phyloP scores from a whole-genome alignment of 2,888 invertebrate genomes.

The Erannis defoliaria region DNA sequence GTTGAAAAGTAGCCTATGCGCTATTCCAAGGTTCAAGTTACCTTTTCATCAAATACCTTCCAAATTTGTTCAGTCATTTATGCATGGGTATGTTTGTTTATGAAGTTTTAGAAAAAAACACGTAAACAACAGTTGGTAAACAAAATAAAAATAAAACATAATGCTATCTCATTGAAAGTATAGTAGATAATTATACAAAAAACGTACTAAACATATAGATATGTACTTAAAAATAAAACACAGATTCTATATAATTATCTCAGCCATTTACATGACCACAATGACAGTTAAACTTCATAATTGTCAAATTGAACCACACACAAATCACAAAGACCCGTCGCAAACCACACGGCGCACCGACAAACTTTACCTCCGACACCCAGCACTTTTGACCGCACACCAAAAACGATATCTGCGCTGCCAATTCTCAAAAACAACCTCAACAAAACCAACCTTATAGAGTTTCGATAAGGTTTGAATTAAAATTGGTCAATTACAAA shows the following conservation, averaged over 20 bases:
- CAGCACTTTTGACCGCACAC: constrained; percentile 23
- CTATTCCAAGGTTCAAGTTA: no score
- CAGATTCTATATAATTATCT: neutral
- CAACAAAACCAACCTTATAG: constrained; percentile 8
- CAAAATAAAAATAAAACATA: no score
- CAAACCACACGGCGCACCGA: constrained; percentile 9
- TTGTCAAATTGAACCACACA: constrained; percentile 13
- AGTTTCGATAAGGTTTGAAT: constrained; percentile 1
- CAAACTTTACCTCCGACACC: constrained; percentile 13
- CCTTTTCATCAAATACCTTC: no score
- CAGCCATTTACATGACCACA: neutral
- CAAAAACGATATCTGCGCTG: constrained; percentile 9
- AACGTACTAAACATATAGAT: neutral
- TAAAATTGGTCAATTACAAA: neutral
- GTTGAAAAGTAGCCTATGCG: no score
- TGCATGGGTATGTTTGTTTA: no score
- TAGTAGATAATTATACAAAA: no score
- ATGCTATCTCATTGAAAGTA: no score
- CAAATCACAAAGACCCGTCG: constrained; percentile 10
- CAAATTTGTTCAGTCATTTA: no score
- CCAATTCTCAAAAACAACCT: neutral
- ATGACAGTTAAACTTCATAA: neutral
- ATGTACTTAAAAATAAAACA: no score
- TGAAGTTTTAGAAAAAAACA: neutral
- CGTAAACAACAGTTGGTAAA: no score